phyloP scores from a whole-genome alignment of 2,888 invertebrate species.

The Idaea straminata region DNA sequence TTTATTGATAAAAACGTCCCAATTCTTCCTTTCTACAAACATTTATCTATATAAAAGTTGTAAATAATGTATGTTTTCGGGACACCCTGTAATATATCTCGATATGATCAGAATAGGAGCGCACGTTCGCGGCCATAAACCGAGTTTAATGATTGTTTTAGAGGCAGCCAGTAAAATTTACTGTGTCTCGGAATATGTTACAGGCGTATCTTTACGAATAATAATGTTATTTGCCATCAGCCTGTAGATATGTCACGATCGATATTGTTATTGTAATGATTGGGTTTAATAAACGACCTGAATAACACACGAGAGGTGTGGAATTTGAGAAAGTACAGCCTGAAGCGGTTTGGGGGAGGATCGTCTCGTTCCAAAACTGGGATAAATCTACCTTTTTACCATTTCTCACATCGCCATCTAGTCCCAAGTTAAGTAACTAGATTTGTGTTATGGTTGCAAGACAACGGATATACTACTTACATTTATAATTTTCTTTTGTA shows the following conservation, averaged over 20 bases:
- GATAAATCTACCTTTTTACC: too few species aligned
- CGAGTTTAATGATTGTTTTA: slow-evolving; percentile 52
- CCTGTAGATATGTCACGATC: background rate
- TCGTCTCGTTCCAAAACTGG: too few species aligned
- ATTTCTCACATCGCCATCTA: too few species aligned
- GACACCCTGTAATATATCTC: background rate
- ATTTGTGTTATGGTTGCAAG: too few species aligned
- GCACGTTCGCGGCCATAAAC: slow-evolving; percentile 34
- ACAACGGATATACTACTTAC: too few species aligned
- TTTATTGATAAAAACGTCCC: background rate
- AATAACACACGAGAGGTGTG: background rate
- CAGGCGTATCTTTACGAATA: slow-evolving; percentile 1
- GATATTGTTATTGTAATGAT: background rate
- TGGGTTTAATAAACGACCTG: background rate
- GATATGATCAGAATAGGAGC: slow-evolving; percentile 7
- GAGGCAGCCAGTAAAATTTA: slow-evolving; percentile 45
- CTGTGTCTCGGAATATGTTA: slow-evolving; percentile 15
- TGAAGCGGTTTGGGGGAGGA: too few species aligned
- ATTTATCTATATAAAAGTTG: background rate
- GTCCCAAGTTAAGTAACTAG: too few species aligned
- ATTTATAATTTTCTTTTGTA: too few species aligned
- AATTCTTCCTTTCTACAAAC: slow-evolving; percentile 9
- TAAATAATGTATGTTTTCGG: background rate
- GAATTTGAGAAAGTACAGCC: too few species aligned
- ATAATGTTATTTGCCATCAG: background rate